Evolutionary conservation across 1,140 invertebrate species (phyloP), one percentile per base, ranked within the genome.

Genomic region (Cherax quadricarinatus): DNA sequence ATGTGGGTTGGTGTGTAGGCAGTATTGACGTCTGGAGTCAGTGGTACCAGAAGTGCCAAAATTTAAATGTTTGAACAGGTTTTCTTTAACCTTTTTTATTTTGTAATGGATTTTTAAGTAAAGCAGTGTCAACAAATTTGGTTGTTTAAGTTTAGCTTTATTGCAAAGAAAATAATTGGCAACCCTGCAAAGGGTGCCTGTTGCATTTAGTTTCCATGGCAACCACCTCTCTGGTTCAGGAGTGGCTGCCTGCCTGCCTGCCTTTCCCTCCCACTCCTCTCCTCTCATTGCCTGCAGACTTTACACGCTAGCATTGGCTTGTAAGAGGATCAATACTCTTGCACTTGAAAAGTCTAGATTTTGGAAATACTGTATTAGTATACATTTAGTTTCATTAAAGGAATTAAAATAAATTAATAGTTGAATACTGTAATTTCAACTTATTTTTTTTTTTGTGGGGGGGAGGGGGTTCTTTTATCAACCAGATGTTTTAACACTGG

Each of bases 291-390:
- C 85, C 85, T 79, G 53, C 70, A 90, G 21, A 90, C 88, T 51
- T 82, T 24, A 84, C 88, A 75, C 75, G 18, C 78, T 48, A 24
- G 70, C 83, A 70, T 70, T 62, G 75, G 80, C 79, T 85, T 75
- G 66, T 21, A 60, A 70, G 14, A 49, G 82, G 88, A 90, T 75
- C 62, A 90, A 78, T 90, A 88, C 86, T 88, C 86, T 81, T 62
- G 53, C 82, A 53, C 82, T 86, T 70, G 30, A 73, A 73, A 9
- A 57, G 3, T 60, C 16, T 14, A 41, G 41, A 4, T 66, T 24
- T 41, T 41, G 57, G 21, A 12, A 30, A 83, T 24, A 14, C 81
- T 53, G 9, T 51, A 24, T 83, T 18, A 66, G 53, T 57, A 66
- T 66, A 66, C 12, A 18, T 66, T 18, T 66, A 66, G 12, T 21